Evolutionary conservation across 2,113 vertebrate genomes (phyloP).

Genomic region (Channa maculata): DNA sequence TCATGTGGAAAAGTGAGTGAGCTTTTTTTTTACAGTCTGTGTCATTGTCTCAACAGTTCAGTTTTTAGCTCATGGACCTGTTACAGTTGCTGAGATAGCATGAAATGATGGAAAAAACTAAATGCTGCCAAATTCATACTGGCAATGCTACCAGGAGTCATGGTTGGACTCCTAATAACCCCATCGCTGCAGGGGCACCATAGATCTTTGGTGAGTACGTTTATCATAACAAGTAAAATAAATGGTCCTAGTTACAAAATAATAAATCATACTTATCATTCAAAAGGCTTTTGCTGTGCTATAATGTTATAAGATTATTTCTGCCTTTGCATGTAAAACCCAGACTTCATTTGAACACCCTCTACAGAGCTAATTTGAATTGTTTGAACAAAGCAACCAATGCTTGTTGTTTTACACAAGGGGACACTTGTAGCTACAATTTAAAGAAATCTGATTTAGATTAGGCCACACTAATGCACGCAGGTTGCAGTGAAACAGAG

Average conservation of each 20-base stretch:
- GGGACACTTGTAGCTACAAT: conserved; percentile 60
- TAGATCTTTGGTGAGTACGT: background rate
- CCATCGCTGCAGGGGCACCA: too few relatives aligned
- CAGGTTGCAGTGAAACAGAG: conserved; percentile 70
- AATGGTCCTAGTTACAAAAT: background rate
- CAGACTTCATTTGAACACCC: conserved; percentile 14
- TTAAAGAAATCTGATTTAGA: conserved; percentile 74
- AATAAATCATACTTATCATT: conserved; percentile 2
- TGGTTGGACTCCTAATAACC: background rate
- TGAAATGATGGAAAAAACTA: background rate
- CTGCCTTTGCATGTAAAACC: background rate
- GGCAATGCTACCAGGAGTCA: background rate
- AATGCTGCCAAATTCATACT: background rate
- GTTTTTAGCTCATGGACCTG: background rate
- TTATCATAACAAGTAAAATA: background rate
- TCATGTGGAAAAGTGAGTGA: too few relatives aligned
- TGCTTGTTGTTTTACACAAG: conserved; percentile 23
- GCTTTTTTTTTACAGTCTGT: background rate
- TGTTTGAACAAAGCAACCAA: conserved; percentile 44
- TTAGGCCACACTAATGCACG: conserved; percentile 70
- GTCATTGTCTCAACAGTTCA: background rate
- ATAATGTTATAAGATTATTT: background rate
- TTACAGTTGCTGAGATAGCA: background rate
- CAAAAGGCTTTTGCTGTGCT: background rate
- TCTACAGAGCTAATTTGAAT: conserved; percentile 18